Base-by-base conservation (phyloP, 1,140 invertebrate genomes). In the Brachionus manjavacas region DNA sequence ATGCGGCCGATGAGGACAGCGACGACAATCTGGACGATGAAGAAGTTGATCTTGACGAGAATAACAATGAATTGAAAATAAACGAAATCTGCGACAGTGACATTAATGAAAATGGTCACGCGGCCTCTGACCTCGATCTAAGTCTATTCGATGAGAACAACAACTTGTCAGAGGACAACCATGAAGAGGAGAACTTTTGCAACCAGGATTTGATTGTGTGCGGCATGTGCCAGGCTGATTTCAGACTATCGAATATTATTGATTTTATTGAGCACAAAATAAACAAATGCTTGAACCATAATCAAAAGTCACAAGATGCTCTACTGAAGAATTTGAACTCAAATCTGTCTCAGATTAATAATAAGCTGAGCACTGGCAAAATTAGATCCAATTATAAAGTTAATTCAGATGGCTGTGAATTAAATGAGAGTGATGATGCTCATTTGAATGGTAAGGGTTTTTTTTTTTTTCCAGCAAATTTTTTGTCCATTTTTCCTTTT, bases 211-310 rank as follows among this genome's bases (percentile, higher is more conserved):
- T 84, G 4, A 68, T 84, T 74, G 68, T 84, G 39, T 84, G 83
- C 41, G 83, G 83, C 28, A 66, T 35, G 23, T 84, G 83, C 39
- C 68, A 84, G 23, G 35, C 46, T 28, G 72, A 84, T 78, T 84
- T 84, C 31, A 72, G 74, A 66, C 31, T 84, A 1, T 84, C 68
- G 0, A 64, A 84, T 31, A 84, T 84, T 7, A 68, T 74, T 28
- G 64, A 60, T 9, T 84, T 84, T 55, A 84, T 84, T 55, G 70
- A 84, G 31, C 83, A 84, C 23, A 84, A 84, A 60, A 68, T 68
- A 60, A 39, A 64, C 49, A 68, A 81, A 81, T 81, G 52, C 23
- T 46, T 81, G 23, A 41, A 60, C 20, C 39, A 49, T 49, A 68
- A 43, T 43, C 49, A 68, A 81, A 81, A 68, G 6, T 43, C 35